Base-by-base conservation (phyloP, 2,797 vertebrate genomes). In the Trachurus trachurus region DNA sequence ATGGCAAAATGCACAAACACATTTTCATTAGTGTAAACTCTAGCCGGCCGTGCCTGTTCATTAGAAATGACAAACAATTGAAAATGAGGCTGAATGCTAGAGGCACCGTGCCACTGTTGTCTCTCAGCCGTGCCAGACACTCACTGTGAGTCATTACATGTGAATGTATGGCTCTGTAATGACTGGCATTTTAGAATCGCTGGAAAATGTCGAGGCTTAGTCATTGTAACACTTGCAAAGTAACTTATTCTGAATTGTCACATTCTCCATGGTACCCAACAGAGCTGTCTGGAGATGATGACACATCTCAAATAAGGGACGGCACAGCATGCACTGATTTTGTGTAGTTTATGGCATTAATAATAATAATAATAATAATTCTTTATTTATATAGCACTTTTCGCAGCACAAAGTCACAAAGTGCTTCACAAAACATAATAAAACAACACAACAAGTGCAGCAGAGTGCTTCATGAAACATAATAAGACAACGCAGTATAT, bases 71-170 rank as follows among this genome's bases (percentile, higher is more conserved):
- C 45, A 66, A 61, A 74, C 52, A 49, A 63, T 26, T 62, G 17
- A 29, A 83, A 85, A 53, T 6, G 22, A 62, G 47, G 52, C 40
- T 81, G 74, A 78, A 75, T 76, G 74, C 76, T 77, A 0, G 63
- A 81, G 88, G 81, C 85, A 1, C 59, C 8, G 47, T 77, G 83
- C 78, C 84, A 88, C 74, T 74, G 66, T 86, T 81, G 70, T 78
- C 50, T 78, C 70, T 73, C 47, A 47, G 71, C 79, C 61, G 53
- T 71, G 84, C 75, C 85, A 84, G 74, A 69, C 82, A 56, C 57
- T 64, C 56, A 75, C 44, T 74, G 80, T 80, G 65, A 82, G 53
- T 84, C 78, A 84, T 81, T 76, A 54, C 47, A 82, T 71, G 74
- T 52, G 60, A 74, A 85, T 76, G 60, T 84, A 83, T 85, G 69